These are phyloP conservation scores for Himalopsyche phryganea DNA, from an alignment of 1,140 invertebrate species.

Conservation along the genomic window DNA sequence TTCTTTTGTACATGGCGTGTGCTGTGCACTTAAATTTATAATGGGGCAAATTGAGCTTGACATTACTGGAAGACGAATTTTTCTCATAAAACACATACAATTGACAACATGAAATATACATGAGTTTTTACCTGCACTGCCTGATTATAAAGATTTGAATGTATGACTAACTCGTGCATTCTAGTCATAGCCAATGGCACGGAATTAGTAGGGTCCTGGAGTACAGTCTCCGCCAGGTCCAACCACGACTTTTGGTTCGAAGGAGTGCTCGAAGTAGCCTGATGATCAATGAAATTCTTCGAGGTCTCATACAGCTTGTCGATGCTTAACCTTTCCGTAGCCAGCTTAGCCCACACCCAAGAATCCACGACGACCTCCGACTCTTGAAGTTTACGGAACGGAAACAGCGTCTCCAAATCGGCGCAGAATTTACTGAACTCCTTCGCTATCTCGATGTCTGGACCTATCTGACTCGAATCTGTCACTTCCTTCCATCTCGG, in stretches of 20 bases:
- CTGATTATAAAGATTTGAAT: slow-evolving; percentile 60
- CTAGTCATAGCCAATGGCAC: slow-evolving; percentile 49
- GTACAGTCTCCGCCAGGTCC: slow-evolving; percentile 59
- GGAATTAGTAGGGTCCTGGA: slow-evolving; percentile 55
- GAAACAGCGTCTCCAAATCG: slow-evolving; percentile 40
- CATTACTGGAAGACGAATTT: no score
- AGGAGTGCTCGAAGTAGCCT: slow-evolving; percentile 43
- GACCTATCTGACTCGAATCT: slow-evolving; percentile 38
- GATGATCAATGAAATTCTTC: slow-evolving; percentile 54
- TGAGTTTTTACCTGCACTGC: slow-evolving; percentile 59
- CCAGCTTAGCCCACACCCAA: slow-evolving; percentile 56
- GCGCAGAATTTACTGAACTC: slow-evolving; percentile 55
- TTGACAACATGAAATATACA: no score
- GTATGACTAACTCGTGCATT: slow-evolving; percentile 52
- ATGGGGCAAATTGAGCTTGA: no score
- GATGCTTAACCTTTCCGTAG: slow-evolving; percentile 53
- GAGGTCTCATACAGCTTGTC: slow-evolving; percentile 60
- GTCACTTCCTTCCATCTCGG: slow-evolving; percentile 43
- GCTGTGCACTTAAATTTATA: no score
- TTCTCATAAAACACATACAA: no score
- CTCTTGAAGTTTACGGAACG: slow-evolving; percentile 38
- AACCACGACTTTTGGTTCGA: slow-evolving; percentile 55
- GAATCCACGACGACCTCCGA: slow-evolving; percentile 46
- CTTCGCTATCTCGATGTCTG: slow-evolving; percentile 54
- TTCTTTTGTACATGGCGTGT: no score